Conservation (phyloP, 1,140 invertebrate species). For the Monochamus saltuarius region DNA sequence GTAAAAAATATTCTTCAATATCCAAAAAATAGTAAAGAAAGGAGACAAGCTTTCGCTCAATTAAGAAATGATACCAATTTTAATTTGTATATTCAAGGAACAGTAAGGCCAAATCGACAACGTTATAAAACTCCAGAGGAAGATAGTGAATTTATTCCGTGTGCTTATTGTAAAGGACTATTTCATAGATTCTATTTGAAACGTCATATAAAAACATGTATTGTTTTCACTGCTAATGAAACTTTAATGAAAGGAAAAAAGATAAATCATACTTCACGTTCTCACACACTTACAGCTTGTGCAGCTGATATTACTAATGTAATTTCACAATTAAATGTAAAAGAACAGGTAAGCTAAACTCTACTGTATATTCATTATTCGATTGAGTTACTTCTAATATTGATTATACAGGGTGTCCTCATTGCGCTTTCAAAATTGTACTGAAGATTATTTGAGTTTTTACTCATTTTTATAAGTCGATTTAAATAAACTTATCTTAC, state of each 20-base stretch:
- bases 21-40: constrained; percentile 29
- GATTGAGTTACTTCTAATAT: too few relatives aligned
- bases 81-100: constrained; percentile 20
- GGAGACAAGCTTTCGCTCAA: constrained; percentile 14
- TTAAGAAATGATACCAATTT: constrained; percentile 28
- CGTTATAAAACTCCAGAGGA: constrained; percentile 5
- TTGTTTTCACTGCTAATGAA: neutral
- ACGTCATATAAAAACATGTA: constrained; percentile 14
- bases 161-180: constrained; percentile 13
- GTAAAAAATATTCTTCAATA: constrained; percentile 20
- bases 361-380: too few relatives aligned
- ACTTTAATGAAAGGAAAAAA: constrained; percentile 6
- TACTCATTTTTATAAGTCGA: too few relatives aligned
- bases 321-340: constrained; percentile 17
- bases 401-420: too few relatives aligned
- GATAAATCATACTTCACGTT: neutral
- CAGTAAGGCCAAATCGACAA: constrained; percentile 21
- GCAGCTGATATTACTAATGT: constrained; percentile 9
- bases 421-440: too few relatives aligned
- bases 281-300: constrained; percentile 12
- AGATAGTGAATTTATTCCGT: constrained; percentile 3
- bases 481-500: too few relatives aligned
- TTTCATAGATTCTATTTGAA: constrained; percentile 11
- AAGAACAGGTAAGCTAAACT: constrained; percentile 7
- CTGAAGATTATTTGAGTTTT: too few relatives aligned